These are phyloP conservation scores for Crotalus viridis DNA, from an alignment of 2,113 vertebrate genomes.

Conservation along the genomic window DNA sequence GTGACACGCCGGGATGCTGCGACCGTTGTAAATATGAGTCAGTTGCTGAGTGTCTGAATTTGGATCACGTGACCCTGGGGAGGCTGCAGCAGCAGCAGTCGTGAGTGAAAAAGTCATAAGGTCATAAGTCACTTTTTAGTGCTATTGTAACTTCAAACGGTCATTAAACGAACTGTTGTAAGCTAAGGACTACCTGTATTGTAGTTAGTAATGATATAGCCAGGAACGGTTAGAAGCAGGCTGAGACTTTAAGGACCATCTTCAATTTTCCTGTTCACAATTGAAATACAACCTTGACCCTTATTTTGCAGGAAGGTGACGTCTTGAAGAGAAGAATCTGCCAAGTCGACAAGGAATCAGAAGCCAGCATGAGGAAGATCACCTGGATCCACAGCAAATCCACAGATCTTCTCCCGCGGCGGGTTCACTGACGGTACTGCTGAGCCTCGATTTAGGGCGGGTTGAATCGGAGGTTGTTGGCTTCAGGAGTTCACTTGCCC, in stretches of 20 bases:
- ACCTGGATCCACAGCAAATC: neutral
- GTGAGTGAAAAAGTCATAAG: neutral
- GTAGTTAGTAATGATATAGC: neutral
- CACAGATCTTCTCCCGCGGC: rapidly evolving
- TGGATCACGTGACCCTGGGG: neutral
- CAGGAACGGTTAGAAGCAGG: neutral
- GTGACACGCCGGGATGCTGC: too few relatives aligned
- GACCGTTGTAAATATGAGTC: too few relatives aligned
- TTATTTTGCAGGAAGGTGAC: constrained; percentile 23
- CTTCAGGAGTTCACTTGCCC: neutral
- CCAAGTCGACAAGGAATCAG: neutral
- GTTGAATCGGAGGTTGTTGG: neutral
- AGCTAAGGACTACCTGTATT: neutral
- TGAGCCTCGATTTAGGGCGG: neutral
- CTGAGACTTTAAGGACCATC: neutral
- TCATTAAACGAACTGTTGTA: neutral
- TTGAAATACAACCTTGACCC: neutral
- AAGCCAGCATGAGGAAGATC: constrained; percentile 21
- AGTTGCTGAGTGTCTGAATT: neutral
- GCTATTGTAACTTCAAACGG: neutral
- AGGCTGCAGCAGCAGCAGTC: neutral
- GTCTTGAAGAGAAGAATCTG: neutral
- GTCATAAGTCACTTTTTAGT: too few relatives aligned
- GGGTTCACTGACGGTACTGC: constrained; percentile 10
- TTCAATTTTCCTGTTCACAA: neutral